Evolutionary conservation across 2,888 invertebrate species (phyloP).

Genomic region (Eupithecia dodoneata): DNA sequence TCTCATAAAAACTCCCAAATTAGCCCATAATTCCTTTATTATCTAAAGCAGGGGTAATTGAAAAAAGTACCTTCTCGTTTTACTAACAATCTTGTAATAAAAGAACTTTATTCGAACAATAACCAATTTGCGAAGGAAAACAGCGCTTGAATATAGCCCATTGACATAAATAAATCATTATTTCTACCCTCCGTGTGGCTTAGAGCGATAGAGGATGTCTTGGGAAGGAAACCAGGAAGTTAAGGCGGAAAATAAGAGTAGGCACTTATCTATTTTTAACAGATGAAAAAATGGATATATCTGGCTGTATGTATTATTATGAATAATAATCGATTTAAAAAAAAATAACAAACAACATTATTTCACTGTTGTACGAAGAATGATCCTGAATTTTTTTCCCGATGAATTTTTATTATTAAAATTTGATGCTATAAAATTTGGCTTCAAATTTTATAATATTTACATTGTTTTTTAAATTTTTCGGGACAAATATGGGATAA

Average conservation of each 20-base stretch:
- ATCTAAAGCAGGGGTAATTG: constrained; percentile 66
- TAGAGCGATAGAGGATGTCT: constrained; percentile 30
- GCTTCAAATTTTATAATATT: too few relatives aligned
- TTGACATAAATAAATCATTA: constrained; percentile 85
- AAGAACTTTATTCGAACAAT: constrained; percentile 80
- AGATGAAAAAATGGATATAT: too few relatives aligned
- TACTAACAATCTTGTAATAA: constrained; percentile 74
- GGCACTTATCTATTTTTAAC: neutral
- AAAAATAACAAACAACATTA: too few relatives aligned
- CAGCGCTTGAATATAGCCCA: constrained; percentile 71
- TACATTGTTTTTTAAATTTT: too few relatives aligned
- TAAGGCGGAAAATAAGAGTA: neutral
- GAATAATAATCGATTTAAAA: too few relatives aligned
- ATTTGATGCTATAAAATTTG: too few relatives aligned
- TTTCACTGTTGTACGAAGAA: too few relatives aligned
- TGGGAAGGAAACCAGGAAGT: constrained; percentile 11
- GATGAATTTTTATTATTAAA: too few relatives aligned
- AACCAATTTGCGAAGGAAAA: constrained; percentile 81
- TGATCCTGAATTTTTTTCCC: too few relatives aligned
- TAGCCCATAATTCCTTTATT: constrained; percentile 73
- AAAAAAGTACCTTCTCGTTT: constrained; percentile 77
- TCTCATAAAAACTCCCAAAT: constrained; percentile 65
- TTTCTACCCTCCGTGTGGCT: constrained; percentile 59
- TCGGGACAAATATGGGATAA: too few relatives aligned
- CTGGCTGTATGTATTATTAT: too few relatives aligned